A percentile compares a stretch with the other conserved stretches of the same genome.
phyloP scores from a whole-genome alignment of 1,140 invertebrate genomes.

The Drosophila pallidifrons region DNA sequence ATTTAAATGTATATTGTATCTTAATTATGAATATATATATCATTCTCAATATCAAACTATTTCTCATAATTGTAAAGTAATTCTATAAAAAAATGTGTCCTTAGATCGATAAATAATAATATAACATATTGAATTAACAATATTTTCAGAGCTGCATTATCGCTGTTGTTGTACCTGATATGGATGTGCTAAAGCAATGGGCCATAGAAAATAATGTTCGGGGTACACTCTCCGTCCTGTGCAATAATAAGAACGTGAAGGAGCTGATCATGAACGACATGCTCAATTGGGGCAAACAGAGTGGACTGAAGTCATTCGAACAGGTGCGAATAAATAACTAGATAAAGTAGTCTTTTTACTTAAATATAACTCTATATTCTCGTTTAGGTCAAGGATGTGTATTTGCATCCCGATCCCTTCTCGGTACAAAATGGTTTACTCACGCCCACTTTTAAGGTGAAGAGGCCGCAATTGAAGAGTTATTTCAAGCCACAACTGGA shows the following conservation, averaged over 20 bases:
- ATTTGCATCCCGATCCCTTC: constrained; percentile 96
- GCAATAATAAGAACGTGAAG: constrained; percentile 95
- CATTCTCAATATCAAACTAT: too few species aligned
- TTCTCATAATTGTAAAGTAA: too few species aligned
- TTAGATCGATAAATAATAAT: too few species aligned
- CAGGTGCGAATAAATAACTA: constrained; percentile 88
- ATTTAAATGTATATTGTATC: too few species aligned
- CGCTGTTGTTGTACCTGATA: constrained; percentile 97
- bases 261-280: constrained; percentile 96
- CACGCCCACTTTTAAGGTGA: constrained; percentile 98
- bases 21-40: too few species aligned
- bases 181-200: constrained; percentile 96
- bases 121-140: not conserved
- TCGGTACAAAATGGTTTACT: constrained; percentile 98
- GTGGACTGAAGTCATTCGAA: constrained; percentile 97
- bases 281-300: constrained; percentile 93
- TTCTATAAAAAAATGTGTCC: too few species aligned
- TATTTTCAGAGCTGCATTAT: constrained; percentile 94
- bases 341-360: not conserved
- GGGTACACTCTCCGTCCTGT: constrained; percentile 95
- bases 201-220: constrained; percentile 93
- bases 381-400: constrained; percentile 96
- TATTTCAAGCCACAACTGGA: constrained; percentile 96
- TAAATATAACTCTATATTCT: not conserved
- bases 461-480: constrained; percentile 94